Percentiles rank a stretch among this genome's conserved stretches.
Evolutionary conservation across 2,797 vertebrate genomes (phyloP).

Genomic region (Pelodytes ibericus): DNA sequence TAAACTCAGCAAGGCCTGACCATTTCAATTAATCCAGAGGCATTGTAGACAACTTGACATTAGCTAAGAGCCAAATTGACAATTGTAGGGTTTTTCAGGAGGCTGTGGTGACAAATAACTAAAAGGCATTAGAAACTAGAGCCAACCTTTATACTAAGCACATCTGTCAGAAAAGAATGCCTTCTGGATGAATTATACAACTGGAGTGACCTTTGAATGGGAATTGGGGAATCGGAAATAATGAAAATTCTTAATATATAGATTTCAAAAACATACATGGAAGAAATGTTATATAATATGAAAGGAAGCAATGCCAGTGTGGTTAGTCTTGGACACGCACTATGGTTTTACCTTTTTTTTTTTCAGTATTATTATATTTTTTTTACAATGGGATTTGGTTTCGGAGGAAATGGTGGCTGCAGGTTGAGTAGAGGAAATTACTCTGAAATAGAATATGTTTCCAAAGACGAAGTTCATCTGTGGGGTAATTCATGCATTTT

Average conservation of each 20-base stretch:
- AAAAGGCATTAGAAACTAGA: background rate
- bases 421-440: constrained; percentile 43
- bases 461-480: constrained; percentile 22
- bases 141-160: background rate
- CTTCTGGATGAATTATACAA: background rate
- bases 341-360: background rate
- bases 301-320: constrained; percentile 4
- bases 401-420: constrained; percentile 39
- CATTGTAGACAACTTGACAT: no score
- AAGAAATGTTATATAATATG: constrained; percentile 25
- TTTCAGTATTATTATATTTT: background rate
- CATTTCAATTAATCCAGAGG: no score
- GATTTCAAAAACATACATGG: constrained; percentile 27
- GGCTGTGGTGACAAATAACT: no score
- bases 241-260: constrained; percentile 28
- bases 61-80: no score
- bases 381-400: constrained; percentile 38
- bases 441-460: constrained; percentile 36
- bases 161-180: background rate
- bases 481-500: constrained; percentile 14
- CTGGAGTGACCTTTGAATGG: background rate
- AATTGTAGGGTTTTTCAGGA: no score
- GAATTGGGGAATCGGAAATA: background rate
- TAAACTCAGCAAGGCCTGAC: no score
- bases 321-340: background rate